Evolutionary conservation across 2,888 invertebrate species (phyloP).

Genomic region (Pardosa pseudoannulata): DNA sequence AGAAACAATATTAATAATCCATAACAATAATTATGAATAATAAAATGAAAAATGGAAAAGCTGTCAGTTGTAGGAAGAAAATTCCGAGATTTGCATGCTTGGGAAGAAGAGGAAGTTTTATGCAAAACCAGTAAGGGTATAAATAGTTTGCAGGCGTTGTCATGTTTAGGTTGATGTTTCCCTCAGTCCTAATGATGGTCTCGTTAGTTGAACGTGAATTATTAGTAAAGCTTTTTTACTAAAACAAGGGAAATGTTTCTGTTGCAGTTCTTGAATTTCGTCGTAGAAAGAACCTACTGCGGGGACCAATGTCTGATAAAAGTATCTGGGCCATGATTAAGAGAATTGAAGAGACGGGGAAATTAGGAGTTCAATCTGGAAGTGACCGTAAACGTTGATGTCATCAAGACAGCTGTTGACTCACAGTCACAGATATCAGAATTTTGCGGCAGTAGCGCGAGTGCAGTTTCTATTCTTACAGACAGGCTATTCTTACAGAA

Average conservation of each 20-base stretch:
- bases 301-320: not conserved
- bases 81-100: too few species aligned
- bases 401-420: slow-evolving; percentile 18
- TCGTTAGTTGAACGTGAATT: not conserved
- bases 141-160: not conserved
- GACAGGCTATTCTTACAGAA: too few species aligned
- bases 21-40: too few species aligned
- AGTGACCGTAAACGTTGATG: slow-evolving; percentile 11
- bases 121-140: too few species aligned
- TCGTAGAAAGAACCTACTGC: not conserved
- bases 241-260: too few species aligned
- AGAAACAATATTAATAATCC: too few species aligned
- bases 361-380: not conserved
- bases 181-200: not conserved
- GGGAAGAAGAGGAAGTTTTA: too few species aligned
- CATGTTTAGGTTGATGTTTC: not conserved
- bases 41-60: too few species aligned
- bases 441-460: not conserved
- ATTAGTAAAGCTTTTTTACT: not conserved
- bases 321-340: not conserved
- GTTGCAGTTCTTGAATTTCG: too few species aligned
- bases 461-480: slow-evolving; percentile 1
- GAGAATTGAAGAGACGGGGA: not conserved
- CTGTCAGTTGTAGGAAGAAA: too few species aligned
- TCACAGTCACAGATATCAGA: too few species aligned